Evolutionary conservation across 2,113 vertebrate genomes (phyloP).

Genomic region (Melanostigma gelatinosum): DNA sequence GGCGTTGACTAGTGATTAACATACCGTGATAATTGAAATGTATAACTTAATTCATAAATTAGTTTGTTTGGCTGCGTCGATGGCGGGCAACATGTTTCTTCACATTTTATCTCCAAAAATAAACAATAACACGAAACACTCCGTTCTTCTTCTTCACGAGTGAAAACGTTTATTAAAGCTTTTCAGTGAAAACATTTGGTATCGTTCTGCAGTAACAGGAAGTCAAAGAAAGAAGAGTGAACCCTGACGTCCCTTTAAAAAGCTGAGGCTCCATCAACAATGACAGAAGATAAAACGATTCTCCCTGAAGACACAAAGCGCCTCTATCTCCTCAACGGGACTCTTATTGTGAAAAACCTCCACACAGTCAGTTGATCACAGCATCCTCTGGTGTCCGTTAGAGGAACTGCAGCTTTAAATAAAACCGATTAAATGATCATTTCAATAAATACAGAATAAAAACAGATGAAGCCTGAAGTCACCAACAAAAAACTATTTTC

Average conservation of each 20-base stretch:
- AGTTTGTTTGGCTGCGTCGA: too few relatives aligned
- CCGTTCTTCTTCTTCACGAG: too few relatives aligned
- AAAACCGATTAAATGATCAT: too few relatives aligned
- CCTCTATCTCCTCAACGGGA: not conserved
- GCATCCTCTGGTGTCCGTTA: not conserved
- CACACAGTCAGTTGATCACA: not conserved
- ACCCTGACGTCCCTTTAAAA: not conserved
- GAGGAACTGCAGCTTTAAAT: not conserved
- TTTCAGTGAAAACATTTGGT: conserved; percentile 3
- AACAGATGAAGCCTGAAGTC: not conserved
- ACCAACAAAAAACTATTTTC: too few relatives aligned
- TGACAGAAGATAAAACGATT: not conserved
- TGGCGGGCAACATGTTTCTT: too few relatives aligned
- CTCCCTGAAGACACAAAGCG: not conserved
- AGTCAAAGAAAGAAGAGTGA: not conserved
- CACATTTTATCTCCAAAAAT: too few relatives aligned
- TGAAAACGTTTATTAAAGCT: conserved; percentile 32
- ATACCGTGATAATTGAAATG: too few relatives aligned
- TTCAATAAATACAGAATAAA: not conserved
- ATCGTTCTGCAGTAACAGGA: not conserved
- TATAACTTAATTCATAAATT: too few relatives aligned
- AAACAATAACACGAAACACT: not conserved
- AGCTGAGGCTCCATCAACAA: not conserved
- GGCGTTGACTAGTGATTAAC: too few relatives aligned
- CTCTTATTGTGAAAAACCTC: conserved; percentile 14